A percentile compares a stretch with the other conserved stretches of the same genome.
phyloP scores from a whole-genome alignment of 1,140 invertebrate genomes.

The Camponotus vicinus region DNA sequence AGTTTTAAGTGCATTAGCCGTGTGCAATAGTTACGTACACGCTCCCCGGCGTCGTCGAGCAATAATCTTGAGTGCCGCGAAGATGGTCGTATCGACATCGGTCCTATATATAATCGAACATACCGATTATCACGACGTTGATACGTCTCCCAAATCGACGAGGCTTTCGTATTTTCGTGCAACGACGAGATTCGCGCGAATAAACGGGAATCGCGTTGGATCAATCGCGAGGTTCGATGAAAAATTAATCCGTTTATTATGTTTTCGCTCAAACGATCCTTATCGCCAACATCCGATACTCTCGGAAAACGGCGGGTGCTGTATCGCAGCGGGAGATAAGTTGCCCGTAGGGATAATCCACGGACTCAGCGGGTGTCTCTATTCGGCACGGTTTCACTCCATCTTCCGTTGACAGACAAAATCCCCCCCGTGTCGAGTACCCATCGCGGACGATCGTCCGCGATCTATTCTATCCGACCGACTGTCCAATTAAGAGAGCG shows the following conservation, averaged over 20 bases:
- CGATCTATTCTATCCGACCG: conserved; percentile 78
- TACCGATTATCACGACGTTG: background rate
- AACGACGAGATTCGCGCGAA: background rate
- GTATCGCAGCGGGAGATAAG: conserved; percentile 72
- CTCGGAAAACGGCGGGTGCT: conserved; percentile 32
- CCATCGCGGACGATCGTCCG: conserved; percentile 60
- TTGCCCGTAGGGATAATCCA: conserved; percentile 80
- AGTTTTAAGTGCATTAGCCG: conserved; percentile 82
- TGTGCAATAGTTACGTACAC: conserved; percentile 65
- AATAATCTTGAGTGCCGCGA: conserved; percentile 68
- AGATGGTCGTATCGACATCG: background rate
- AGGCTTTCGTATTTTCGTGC: background rate
- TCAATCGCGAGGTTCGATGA: conserved; percentile 15
- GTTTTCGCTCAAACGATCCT: conserved; percentile 52
- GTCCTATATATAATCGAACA: conserved; percentile 24
- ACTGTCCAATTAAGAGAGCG: conserved; percentile 83
- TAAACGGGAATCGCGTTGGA: background rate
- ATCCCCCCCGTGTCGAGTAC: conserved; percentile 77
- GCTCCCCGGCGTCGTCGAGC: conserved; percentile 44
- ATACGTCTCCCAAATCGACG: background rate
- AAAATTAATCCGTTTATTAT: conserved; percentile 57
- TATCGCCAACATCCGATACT: conserved; percentile 46
- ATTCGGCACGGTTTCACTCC: conserved; percentile 84
- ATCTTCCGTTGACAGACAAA: conserved; percentile 86
- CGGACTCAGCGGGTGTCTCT: conserved; percentile 84